Percentiles rank a stretch among this genome's conserved stretches.
phyloP scores from a whole-genome alignment of 2,113 vertebrate species.

The Chaetodon trifascialis region DNA sequence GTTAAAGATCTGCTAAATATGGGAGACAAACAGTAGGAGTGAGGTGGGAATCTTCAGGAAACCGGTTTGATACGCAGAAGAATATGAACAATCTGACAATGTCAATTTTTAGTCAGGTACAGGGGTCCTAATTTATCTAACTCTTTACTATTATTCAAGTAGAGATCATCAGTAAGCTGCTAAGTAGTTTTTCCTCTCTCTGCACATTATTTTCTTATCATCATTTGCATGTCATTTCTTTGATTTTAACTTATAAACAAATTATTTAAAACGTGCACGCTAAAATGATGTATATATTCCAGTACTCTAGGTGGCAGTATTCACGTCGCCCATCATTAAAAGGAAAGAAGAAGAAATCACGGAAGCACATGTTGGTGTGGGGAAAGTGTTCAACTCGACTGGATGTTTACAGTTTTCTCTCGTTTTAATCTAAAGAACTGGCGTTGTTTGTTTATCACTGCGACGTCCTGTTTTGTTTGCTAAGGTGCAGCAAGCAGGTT shows the following conservation, averaged over 20 bases:
- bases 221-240: not conserved
- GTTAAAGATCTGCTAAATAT: too few relatives aligned
- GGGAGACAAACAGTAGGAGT: not conserved
- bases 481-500: not conserved
- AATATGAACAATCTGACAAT: not conserved
- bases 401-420: not conserved
- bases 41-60: not conserved
- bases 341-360: not conserved
- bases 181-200: too few relatives aligned
- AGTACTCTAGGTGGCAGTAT: slow-evolving; percentile 28
- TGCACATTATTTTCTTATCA: not conserved
- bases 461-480: not conserved
- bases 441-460: not conserved
- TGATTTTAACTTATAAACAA: not conserved
- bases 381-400: not conserved
- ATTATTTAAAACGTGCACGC: not conserved
- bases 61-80: not conserved
- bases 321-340: accelerated
- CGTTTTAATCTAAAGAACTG: not conserved
- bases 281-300: not conserved
- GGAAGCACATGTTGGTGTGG: slow-evolving; percentile 65
- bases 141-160: too few relatives aligned
- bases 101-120: not conserved
- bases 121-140: not conserved
- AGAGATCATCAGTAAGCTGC: too few relatives aligned